Percentiles rank a stretch among this genome's conserved stretches.
phyloP scores from a whole-genome alignment of 2,797 vertebrate species.

The Lagorchestes hirsutus region DNA sequence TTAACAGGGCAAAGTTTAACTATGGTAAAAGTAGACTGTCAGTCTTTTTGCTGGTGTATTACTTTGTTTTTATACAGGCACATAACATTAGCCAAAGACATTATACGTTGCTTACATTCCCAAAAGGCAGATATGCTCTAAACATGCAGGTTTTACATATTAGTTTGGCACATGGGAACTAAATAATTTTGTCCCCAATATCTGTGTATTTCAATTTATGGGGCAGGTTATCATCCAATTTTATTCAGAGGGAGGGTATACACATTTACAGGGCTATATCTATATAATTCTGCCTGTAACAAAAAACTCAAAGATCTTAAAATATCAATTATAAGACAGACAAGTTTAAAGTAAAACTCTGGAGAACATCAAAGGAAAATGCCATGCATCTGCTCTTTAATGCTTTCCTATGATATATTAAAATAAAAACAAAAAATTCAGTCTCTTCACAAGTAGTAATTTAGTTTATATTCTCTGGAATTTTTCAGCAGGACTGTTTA shows the following conservation, averaged over 20 bases:
- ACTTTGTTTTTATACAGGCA: constrained; percentile 78
- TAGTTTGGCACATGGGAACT: constrained; percentile 85
- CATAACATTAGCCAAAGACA: constrained; percentile 74
- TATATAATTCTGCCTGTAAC: constrained; percentile 87
- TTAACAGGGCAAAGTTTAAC: constrained; percentile 78
- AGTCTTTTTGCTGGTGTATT: constrained; percentile 81
- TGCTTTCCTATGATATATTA: constrained; percentile 90
- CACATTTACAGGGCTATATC: constrained; percentile 86
- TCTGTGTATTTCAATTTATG: constrained; percentile 78
- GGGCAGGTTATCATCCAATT: constrained; percentile 81
- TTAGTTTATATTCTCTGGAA: constrained; percentile 98
- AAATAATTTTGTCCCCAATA: constrained; percentile 74
- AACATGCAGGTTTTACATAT: constrained; percentile 81
- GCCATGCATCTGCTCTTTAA: constrained; percentile 93
- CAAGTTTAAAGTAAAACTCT: constrained; percentile 88
- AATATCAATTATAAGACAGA: constrained; percentile 85
- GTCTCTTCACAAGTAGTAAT: constrained; percentile 88
- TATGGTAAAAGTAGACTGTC: constrained; percentile 83
- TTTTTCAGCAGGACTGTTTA: constrained; percentile 90
- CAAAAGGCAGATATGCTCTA: constrained; percentile 86
- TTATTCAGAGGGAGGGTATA: constrained; percentile 85
- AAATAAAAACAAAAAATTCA: constrained; percentile 88
- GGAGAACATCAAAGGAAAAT: constrained; percentile 89
- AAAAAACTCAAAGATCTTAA: constrained; percentile 85
- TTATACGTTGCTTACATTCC: constrained; percentile 80